Conservation (phyloP, 2,113 vertebrate species). For the Cynocephalus volans region DNA sequence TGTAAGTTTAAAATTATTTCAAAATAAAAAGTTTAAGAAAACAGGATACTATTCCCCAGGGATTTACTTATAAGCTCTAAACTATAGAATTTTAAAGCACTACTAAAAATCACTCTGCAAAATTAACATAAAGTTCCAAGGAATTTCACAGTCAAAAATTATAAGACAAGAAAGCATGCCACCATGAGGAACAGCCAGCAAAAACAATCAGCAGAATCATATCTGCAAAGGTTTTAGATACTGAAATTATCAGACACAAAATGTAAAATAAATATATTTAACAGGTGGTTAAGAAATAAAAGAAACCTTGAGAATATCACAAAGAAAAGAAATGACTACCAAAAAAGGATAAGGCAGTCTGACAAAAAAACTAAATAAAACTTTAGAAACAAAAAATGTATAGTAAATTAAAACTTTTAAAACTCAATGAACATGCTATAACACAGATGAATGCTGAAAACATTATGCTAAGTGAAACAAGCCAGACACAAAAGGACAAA, state of each 20-base stretch:
- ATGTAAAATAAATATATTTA: neutral
- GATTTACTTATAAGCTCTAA: slow-evolving; percentile 21
- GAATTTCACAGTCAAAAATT: slow-evolving; percentile 23
- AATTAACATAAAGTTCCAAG: slow-evolving; percentile 47
- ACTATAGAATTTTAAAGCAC: neutral
- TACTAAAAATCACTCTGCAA: slow-evolving; percentile 40
- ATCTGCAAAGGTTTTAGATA: too few species aligned
- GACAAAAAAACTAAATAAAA: slow-evolving; percentile 7
- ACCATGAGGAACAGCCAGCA: neutral
- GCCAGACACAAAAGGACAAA: neutral
- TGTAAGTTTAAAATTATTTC: slow-evolving; percentile 30
- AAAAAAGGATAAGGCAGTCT: neutral
- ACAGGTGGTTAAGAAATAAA: too few species aligned
- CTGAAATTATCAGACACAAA: slow-evolving; percentile 7
- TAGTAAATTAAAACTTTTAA: neutral
- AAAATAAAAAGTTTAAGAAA: slow-evolving; percentile 45
- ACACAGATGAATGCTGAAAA: neutral
- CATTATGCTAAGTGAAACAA: slow-evolving; percentile 23
- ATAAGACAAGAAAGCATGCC: neutral
- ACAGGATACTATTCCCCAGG: neutral
- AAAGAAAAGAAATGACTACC: neutral
- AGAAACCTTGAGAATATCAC: too few species aligned
- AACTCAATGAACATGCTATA: neutral
- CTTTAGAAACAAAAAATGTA: slow-evolving; percentile 15
- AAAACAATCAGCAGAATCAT: too few species aligned